These are phyloP conservation scores for Drosophila kuntzei DNA, from an alignment of 2,888 invertebrate species.

Conservation along the genomic window DNA sequence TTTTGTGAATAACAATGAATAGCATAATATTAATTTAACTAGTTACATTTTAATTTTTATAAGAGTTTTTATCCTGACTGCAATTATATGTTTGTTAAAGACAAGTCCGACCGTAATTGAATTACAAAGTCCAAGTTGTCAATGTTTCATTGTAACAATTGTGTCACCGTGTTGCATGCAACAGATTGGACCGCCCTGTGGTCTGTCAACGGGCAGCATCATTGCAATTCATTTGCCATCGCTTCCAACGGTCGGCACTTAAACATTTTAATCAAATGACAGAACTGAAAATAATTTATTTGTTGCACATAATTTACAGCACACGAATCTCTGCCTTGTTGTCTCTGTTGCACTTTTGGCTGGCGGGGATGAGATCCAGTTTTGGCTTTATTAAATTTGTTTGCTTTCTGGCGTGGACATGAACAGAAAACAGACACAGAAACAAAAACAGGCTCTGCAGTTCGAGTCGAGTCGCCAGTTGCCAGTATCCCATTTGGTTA, in stretches of 20 bases:
- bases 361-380: conserved; percentile 13
- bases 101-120: background rate
- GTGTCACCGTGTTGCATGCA: conserved; percentile 33
- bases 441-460: conserved; percentile 32
- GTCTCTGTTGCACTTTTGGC: background rate
- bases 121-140: conserved; percentile 1
- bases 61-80: background rate
- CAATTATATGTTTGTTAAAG: too few relatives aligned
- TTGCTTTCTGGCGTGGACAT: conserved; percentile 48
- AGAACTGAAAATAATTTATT: conserved; percentile 74
- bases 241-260: conserved; percentile 18
- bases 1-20: too few relatives aligned
- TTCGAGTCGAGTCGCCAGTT: conserved; percentile 19
- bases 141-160: conserved; percentile 11
- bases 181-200: conserved; percentile 36
- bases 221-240: conserved; percentile 61
- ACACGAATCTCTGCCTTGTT: conserved; percentile 21
- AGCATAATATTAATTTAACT: too few relatives aligned
- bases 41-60: too few relatives aligned
- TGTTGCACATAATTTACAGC: conserved; percentile 63
- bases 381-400: conserved; percentile 67
- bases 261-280: conserved; percentile 79
- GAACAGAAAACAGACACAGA: conserved; percentile 39
- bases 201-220: conserved; percentile 20
- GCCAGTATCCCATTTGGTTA: conserved; percentile 21